Evolutionary conservation across 2,797 vertebrate genomes (phyloP), one percentile per base, ranked within the genome.

Genomic region (Remorina albescens): DNA sequence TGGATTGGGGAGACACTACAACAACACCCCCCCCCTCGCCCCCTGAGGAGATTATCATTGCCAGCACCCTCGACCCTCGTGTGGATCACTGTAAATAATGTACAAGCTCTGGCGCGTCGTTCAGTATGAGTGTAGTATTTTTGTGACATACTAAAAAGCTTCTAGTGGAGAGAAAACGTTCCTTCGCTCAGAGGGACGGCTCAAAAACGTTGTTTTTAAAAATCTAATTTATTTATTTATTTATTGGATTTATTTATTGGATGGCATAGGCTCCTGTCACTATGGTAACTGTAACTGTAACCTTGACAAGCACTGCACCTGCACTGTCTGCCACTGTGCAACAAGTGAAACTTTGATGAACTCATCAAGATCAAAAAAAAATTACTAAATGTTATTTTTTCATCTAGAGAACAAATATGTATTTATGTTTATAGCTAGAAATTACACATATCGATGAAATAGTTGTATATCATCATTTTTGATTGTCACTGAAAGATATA

Each of bases 301-400:
- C 86, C 81, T 87, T 80, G 58, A 87, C 87, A 65, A 72, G 88
- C 88, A 90, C 88, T 88, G 90, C 92, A 93, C 92, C 91, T 91
- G 92, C 93, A 94, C 92, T 93, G 91, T 94, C 91, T 86, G 79
- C 88, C 93, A 94, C 92, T 94, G 93, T 93, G 93, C 90, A 88
- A 91, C 83, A 86, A 84, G 89, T 90, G 90, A 92, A 82, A 85
- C 79, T 87, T 85, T 89, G 84, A 93, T 85, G 71, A 84, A 82
- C 80, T 91, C 78, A 87, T 85, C 84, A 59, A 79, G 39, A 72
- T 83, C 81, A 83, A 64, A 78, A 55, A 71, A 73, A 67, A 28
- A 72, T 11, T 8, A 66, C 82, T 91, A 89, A 89, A 89, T 90
- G 79, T 85, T 92, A 90, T 93, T 93, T 94, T 94, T 94, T 89